Base-by-base conservation (phyloP, 2,797 vertebrate genomes). In the Lerista edwardsae region DNA sequence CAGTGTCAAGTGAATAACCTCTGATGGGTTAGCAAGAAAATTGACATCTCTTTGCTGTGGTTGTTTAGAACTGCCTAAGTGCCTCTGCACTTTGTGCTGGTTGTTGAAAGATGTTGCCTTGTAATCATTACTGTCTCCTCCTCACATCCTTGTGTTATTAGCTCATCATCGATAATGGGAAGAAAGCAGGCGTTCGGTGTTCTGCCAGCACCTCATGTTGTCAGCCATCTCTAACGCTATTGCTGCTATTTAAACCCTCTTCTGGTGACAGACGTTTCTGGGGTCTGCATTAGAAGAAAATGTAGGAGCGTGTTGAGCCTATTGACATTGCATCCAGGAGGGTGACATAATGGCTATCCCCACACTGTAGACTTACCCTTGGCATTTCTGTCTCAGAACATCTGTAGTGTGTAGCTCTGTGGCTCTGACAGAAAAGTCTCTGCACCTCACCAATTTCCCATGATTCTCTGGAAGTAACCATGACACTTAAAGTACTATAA, bases 61-160 rank as follows among this genome's bases (percentile, higher is more conserved):
- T 27, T 41, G 34, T 88, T 51, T 78, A 55, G 0, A 0, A 71
- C 69, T 86, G 59, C 59, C 62, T 61, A 86, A 79, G 12, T 68
- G 64, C n/a, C 74, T 61, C 1, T 5, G 41, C 23, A 6, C 61
- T 83, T n/a, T 88, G 61, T 41, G 82, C 25, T 59, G 47, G 27
- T 47, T 77, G 72, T 83, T 72, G 88, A 87, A 86, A 91, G 76
- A 67, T 59, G 57, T 17, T 89, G 74, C 79, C 51, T 65, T 78
- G 62, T 85, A 83, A 86, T 81, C 79, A 27, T 73, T 78, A 47
- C 69, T 15, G 2, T 73, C 75, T 12, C 3, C 69, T 2, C 0
- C 1, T 25, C 51, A 2, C 79, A 23, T 47, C 64, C n/a, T 41
- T 29, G 27, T 41, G 10, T 41, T 61, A 41, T 81, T 41, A 57